phyloP scores from a whole-genome alignment of 2,797 vertebrate genomes.

The Parambassis ranga region DNA sequence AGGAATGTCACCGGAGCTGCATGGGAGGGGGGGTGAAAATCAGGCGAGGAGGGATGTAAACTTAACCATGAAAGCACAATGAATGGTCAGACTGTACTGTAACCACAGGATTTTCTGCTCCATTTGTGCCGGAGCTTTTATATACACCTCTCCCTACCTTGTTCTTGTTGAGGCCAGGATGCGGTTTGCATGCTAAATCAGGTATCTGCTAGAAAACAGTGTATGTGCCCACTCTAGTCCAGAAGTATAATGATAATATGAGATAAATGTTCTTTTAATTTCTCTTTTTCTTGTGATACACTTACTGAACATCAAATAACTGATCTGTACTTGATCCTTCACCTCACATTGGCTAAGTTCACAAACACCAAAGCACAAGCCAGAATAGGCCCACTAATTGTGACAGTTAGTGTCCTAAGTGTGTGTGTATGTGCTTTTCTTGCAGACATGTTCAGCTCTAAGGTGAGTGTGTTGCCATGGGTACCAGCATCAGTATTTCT shows the following conservation, averaged over 20 bases:
- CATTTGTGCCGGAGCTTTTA: constrained; percentile 12
- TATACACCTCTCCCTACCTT: neutral
- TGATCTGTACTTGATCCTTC: neutral
- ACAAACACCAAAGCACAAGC: neutral
- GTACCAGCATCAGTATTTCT: constrained; percentile 16
- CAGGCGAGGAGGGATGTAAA: constrained; percentile 36
- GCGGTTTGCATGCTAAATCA: neutral
- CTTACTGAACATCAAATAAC: neutral
- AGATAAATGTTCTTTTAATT: no score
- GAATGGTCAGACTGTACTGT: neutral
- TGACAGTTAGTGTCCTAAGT: neutral
- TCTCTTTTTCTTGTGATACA: neutral
- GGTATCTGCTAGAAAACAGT: no score
- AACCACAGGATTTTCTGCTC: constrained; percentile 10
- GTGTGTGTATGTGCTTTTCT: neutral
- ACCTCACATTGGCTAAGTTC: no score
- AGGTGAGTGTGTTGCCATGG: constrained; percentile 45
- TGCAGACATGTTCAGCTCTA: constrained; percentile 15
- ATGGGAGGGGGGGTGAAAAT: constrained; percentile 20
- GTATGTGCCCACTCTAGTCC: no score
- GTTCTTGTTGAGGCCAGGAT: neutral
- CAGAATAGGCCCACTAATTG: neutral
- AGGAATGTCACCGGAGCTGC: constrained; percentile 61
- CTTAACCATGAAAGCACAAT: constrained; percentile 18
- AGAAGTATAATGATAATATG: no score